These are phyloP conservation scores for Macaria notata DNA, from an alignment of 2,888 invertebrate genomes.

Conservation along the genomic window DNA sequence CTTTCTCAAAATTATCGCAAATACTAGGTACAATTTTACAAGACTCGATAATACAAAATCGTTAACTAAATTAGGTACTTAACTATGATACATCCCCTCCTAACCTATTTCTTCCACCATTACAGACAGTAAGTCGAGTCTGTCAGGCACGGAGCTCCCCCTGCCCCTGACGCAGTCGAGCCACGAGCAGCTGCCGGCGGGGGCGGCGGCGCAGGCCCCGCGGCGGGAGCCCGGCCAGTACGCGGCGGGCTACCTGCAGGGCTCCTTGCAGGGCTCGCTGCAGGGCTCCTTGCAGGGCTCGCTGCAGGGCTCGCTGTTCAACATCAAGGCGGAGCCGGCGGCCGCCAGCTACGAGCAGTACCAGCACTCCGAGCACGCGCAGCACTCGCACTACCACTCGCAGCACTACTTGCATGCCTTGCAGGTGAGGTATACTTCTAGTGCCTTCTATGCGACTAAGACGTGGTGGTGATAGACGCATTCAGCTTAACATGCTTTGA, in stretches of 20 bases:
- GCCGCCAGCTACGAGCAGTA: conserved; percentile 57
- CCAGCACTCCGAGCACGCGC: conserved; percentile 41
- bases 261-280: conserved; percentile 43
- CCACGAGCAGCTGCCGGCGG: not conserved
- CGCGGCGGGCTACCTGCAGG: conserved; percentile 43
- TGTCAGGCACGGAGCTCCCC: conserved; percentile 72
- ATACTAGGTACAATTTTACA: no score
- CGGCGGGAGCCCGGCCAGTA: conserved; percentile 50
- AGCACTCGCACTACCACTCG: conserved; percentile 61
- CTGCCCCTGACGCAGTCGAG: conserved; percentile 57
- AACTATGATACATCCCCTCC: no score
- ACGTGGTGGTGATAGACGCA: no score
- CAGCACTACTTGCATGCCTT: conserved; percentile 83
- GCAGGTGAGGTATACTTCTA: conserved; percentile 47
- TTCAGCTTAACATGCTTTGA: no score
- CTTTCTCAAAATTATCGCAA: no score
- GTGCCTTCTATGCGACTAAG: no score
- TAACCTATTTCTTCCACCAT: not conserved
- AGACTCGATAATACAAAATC: no score
- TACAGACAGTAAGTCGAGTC: conserved; percentile 65
- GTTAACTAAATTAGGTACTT: no score
- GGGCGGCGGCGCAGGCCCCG: conserved; percentile 28
- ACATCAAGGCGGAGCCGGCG: conserved; percentile 74
- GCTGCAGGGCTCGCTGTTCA: conserved; percentile 56
- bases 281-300: conserved; percentile 43